Evolutionary conservation across 2,113 vertebrate species (phyloP), one percentile per base, ranked within the genome.

Genomic region (Aviceda subcristata): DNA sequence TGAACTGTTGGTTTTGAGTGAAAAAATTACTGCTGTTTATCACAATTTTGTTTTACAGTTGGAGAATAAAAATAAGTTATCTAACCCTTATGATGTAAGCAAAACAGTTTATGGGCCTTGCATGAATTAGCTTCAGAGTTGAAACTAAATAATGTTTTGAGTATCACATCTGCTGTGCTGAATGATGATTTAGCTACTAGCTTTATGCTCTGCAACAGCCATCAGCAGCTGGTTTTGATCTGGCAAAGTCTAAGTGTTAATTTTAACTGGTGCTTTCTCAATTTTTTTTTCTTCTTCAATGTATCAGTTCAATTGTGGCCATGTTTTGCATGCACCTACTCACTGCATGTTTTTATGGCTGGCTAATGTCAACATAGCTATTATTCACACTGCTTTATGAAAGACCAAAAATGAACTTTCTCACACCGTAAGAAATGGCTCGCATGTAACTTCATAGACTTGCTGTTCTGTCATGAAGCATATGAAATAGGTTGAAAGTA

Each of bases 281-380:
- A 34, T 56, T 72, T 57, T 64, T 92, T 85, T 80, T 36, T n/a
- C n/a, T 6, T 9, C 53, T 93, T 97, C 88, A 89, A 8, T 97
- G 81, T 97, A 94, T 98, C 71, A 67, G 74, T 97, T 98, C 96
- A 96, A 94, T 92, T 57, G 96, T 98, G 97, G 97, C 97, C 97
- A 96, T 81, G 93, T 95, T 98, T 97, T 98, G 98, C 98, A 98
- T 98, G 98, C 96, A 97, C 59, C 91, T 96, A 48, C 81, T 84
- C 94, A 93, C 97, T 97, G 98, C 98, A 98, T 97, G 98, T 93
- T 96, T 97, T 97, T 96, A 95, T 94, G 97, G 97, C 92, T 94
- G 97, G 96, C 95, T 97, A 38, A 94, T 95, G 90, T 83, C 97
- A 97, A 78, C 97, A 36, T 41, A 90, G n/a, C 95, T 93, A 11